A percentile compares a stretch with the other conserved stretches of the same genome.
Conservation (phyloP, 1,140 invertebrate species). For the Pogonomyrmex californicus region DNA sequence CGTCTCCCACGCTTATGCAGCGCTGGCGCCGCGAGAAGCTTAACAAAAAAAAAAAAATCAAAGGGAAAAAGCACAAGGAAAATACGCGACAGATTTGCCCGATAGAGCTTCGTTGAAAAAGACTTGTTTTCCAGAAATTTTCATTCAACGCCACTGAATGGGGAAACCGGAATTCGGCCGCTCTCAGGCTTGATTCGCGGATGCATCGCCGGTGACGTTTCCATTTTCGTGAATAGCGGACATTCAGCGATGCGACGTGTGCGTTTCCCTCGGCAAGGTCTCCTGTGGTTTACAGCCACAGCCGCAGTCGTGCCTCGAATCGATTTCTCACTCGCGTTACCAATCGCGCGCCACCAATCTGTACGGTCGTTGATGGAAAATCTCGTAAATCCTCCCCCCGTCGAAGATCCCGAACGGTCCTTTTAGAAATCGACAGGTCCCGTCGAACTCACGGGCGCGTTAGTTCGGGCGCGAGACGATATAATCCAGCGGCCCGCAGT, state of each 20-base stretch:
- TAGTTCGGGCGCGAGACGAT: constrained; percentile 1
- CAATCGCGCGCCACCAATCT: background rate
- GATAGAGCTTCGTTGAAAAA: background rate
- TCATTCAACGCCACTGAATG: constrained; percentile 47
- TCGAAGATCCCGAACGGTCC: background rate
- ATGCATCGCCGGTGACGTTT: constrained; percentile 22
- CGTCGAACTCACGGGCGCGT: background rate
- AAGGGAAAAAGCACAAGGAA: background rate
- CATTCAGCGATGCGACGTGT: background rate
- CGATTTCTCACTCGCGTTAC: background rate
- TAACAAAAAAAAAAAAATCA: background rate
- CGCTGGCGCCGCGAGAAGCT: background rate
- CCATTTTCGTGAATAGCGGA: constrained; percentile 51
- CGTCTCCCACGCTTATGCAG: background rate
- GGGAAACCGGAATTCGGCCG: background rate
- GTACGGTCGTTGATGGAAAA: background rate
- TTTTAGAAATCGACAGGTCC: background rate
- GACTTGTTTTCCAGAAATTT: constrained; percentile 49
- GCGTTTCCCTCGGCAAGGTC: background rate
- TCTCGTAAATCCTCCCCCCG: background rate
- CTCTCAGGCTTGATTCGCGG: constrained; percentile 24
- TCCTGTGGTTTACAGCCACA: constrained; percentile 1
- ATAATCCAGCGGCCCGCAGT: constrained; percentile 5
- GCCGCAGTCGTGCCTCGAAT: background rate
- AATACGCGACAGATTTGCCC: constrained; percentile 26